Evolutionary conservation across 1,140 invertebrate species (phyloP).

Genomic region (Sipha flava): DNA sequence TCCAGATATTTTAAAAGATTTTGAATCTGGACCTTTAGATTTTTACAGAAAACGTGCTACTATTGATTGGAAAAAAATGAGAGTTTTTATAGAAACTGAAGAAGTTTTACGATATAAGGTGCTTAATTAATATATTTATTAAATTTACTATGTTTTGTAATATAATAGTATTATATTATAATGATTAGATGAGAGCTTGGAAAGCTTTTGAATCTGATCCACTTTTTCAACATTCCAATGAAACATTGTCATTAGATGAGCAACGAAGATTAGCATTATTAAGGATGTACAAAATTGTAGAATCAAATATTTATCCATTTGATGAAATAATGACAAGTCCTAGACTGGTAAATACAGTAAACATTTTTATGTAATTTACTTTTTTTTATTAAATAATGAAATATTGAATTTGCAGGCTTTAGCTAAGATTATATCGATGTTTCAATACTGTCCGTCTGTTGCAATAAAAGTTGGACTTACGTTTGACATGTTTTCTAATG

Average conservation of each 20-base stretch:
- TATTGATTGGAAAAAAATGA: slow-evolving; percentile 77
- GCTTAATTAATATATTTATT: background rate
- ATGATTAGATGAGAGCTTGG: slow-evolving; percentile 74
- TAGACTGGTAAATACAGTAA: background rate
- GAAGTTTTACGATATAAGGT: slow-evolving; percentile 50
- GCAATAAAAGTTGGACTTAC: slow-evolving; percentile 60
- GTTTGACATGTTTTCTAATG: slow-evolving; percentile 58
- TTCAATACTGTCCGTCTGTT: slow-evolving; percentile 56
- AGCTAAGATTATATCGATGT: slow-evolving; percentile 60
- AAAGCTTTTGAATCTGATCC: slow-evolving; percentile 70
- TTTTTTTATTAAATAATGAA: background rate
- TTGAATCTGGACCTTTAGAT: slow-evolving; percentile 49
- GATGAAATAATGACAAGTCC: slow-evolving; percentile 45
- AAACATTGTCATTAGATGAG: slow-evolving; percentile 58
- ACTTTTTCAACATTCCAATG: slow-evolving; percentile 52
- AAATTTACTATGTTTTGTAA: background rate
- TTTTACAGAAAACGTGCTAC: slow-evolving; percentile 62
- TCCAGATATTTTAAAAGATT: slow-evolving; percentile 32
- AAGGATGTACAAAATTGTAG: slow-evolving; percentile 44
- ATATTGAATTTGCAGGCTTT: slow-evolving; percentile 38
- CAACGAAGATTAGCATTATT: slow-evolving; percentile 55
- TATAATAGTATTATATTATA: background rate
- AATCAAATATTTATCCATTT: slow-evolving; percentile 35
- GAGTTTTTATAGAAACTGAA: slow-evolving; percentile 59
- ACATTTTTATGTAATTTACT: background rate